Evolutionary conservation across 64 coral and sea anemone genomes (phyloP).

Genomic region (Montipora foliosa): DNA sequence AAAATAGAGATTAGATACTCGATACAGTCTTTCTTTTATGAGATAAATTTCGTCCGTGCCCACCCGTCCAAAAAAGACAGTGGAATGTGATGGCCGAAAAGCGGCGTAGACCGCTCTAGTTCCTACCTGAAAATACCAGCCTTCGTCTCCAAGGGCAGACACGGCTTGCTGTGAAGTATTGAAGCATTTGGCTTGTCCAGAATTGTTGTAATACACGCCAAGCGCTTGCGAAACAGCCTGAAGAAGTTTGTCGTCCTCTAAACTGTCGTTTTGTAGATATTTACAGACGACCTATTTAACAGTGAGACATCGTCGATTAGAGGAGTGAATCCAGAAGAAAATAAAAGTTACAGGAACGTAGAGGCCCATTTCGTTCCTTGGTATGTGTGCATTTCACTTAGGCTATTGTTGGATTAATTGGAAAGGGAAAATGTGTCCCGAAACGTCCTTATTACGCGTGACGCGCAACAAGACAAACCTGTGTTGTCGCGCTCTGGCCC

Average conservation of each 20-base stretch:
- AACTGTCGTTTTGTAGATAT: constrained; percentile 64
- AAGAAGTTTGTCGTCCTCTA: constrained; percentile 79
- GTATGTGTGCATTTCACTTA: too few species aligned
- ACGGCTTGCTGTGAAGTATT: constrained; percentile 93
- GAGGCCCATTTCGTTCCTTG: too few species aligned
- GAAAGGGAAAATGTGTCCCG: too few species aligned
- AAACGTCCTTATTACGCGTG: too few species aligned
- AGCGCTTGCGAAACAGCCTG: constrained; percentile 73
- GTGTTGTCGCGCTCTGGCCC: too few species aligned
- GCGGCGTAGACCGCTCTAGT: not conserved
- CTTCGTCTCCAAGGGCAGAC: constrained; percentile 90
- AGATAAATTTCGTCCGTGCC: not conserved
- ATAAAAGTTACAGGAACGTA: too few species aligned
- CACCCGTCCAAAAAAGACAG: not conserved
- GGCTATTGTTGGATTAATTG: too few species aligned
- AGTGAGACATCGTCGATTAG: not conserved
- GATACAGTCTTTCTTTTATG: too few species aligned
- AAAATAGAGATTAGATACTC: too few species aligned
- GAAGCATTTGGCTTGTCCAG: constrained; percentile 89
- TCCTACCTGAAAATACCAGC: constrained; percentile 96
- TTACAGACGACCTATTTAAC: constrained; percentile 71
- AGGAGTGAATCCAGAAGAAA: too few species aligned
- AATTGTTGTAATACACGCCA: constrained; percentile 91
- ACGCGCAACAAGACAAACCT: too few species aligned
- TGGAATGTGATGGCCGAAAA: not conserved